Evolutionary conservation across 1,140 invertebrate genomes (phyloP), one percentile per base, ranked within the genome.

Genomic region (Drosophila bocki): DNA sequence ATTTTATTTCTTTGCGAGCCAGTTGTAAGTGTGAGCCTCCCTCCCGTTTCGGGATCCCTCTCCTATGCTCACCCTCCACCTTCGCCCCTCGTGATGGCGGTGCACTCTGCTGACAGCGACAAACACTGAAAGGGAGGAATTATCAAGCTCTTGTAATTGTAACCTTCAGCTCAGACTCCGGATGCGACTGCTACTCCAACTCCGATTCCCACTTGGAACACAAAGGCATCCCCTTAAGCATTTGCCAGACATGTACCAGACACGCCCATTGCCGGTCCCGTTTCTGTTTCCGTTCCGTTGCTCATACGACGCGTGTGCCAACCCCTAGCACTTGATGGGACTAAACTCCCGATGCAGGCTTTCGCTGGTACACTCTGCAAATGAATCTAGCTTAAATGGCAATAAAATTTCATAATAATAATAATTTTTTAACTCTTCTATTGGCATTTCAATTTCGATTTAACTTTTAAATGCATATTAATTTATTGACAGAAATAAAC

Each of bases 101-200:
- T 72, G 64, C 80, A 88, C 48, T 80, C 69, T 75, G 78, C 84
- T 87, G 85, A 84, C 85, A 84, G 69, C 78, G 58, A 70, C 72
- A 84, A 74, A 65, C 85, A 84, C 65, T 78, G 68, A 81, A 80
- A 71, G 68, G 72, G 72, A 70, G 80, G 50, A 80, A 88, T 87
- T 87, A 80, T 83, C 86, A 80, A 80, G 77, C 77, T 65, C 80
- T 64, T 42, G 64, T 84, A 87, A 87, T 84, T 88, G 80, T 83
- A 80, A 84, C 77, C 84, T 77, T 88, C 67, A 69, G 53, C 48
- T 45, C 32, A 76, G 62, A 63, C 74, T 56, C 41, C 37, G 29
- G 37, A n/a, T 67, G 53, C 39, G 35, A 41, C 22, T 45, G 7
- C 29, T 17, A 56, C 48, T 71, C 39, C 74, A 29, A 37, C 53